Evolutionary conservation across 1,140 invertebrate genomes (phyloP), one percentile per base, ranked within the genome.

Genomic region (Drosophila ohnishii): DNA sequence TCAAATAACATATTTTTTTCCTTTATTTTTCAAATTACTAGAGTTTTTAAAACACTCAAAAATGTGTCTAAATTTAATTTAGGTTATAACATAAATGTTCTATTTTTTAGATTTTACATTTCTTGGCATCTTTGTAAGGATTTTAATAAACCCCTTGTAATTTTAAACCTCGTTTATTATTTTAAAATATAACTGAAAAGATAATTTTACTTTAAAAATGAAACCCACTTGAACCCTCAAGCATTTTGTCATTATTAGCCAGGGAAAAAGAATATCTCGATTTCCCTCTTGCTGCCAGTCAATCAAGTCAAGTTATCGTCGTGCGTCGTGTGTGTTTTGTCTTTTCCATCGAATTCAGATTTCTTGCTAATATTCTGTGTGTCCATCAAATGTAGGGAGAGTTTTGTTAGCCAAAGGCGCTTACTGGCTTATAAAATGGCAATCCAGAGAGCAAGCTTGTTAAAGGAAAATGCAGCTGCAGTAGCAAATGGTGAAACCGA

Each of bases 391-490:
- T 11, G 8, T 30, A 32, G 44, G 8, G 53, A 22, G 56, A 39
- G 28, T 58, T 79, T 42, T 64, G 64, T 32, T 55, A 60, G 67
- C 64, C 61, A 65, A 80, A 75, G 62, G 78, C 78, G 65, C 65
- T 80, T 80, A 80, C 63, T 71, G 78, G 78, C 78, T 81, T 81
- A 81, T 66, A 51, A 72, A 72, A 72, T 59, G 37, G 50, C 51
- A 67, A 69, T 69, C 48, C 63, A 25, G 39, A 70, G 28, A 48
- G 51, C 44, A 58, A 53, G 47, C 62, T 55, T 47, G 39, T 60
- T 61, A 73, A 53, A 51, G 56, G 32, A 53, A 50, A 72, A 61
- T 72, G 28, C 37, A 56, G 19, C 34, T 37, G 32, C 51, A 35
- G 48, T 19, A 4, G 50, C 16, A 32, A 34, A 13, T 16, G 28